Evolutionary conservation across 2,113 vertebrate genomes (phyloP).

Genomic region (Oxyura jamaicensis): DNA sequence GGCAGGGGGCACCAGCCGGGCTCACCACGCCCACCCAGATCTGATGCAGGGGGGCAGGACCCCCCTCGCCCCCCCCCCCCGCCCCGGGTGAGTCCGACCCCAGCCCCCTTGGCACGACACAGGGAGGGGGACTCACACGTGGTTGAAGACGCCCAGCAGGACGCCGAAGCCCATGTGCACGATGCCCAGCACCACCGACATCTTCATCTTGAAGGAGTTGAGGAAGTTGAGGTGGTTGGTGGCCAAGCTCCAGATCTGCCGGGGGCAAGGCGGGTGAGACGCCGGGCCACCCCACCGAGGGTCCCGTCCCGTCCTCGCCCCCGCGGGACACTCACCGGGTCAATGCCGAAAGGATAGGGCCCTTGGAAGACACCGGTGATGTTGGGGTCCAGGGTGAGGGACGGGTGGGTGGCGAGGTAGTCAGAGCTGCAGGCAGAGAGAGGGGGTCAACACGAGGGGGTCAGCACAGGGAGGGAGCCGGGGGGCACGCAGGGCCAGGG

Average conservation of each 20-base stretch:
- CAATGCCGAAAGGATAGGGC: conserved; percentile 93
- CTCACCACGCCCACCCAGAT: fast-evolving
- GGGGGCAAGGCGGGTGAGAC: neutral
- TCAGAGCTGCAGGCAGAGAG: conserved; percentile 37
- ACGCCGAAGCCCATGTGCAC: conserved; percentile 94
- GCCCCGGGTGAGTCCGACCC: neutral
- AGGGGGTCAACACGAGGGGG: fast-evolving
- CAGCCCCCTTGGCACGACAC: fast-evolving
- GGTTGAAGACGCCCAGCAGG: conserved; percentile 88
- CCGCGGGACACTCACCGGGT: conserved; percentile 81
- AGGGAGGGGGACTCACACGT: conserved; percentile 76
- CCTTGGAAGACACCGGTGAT: conserved; percentile 84
- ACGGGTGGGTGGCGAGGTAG: conserved; percentile 68
- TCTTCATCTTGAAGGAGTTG: conserved; percentile 99
- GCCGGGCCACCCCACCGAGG: neutral
- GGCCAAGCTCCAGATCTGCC: conserved; percentile 90
- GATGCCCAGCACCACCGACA: conserved; percentile 92
- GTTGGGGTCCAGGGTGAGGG: conserved; percentile 84
- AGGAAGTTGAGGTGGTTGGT: conserved; percentile 92
- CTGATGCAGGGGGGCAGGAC: neutral
- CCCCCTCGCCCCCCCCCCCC: neutral
- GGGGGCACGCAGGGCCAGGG: fast-evolving
- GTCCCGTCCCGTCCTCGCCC: fast-evolving
- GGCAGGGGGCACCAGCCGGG: fast-evolving
- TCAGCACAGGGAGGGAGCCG: neutral